Base-by-base conservation (phyloP, 2,888 invertebrate species). In the Lasius platythorax region DNA sequence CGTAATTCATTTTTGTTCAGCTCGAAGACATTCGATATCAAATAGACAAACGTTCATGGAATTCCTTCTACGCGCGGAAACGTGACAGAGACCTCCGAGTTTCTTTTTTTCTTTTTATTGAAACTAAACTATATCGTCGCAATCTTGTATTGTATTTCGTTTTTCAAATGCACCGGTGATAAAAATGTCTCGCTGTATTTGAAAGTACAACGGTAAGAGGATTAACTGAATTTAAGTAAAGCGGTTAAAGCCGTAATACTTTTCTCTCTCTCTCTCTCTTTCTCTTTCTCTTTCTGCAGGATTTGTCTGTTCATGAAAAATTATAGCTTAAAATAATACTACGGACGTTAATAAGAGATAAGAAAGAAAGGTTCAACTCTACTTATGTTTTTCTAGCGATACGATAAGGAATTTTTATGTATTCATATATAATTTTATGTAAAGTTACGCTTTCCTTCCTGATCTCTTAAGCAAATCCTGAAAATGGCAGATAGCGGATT, bases 161-260 rank as follows among this genome's bases (percentile, higher is more conserved):
- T 76, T 61, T 50, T 28, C 53, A 76, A 40, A 66, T 53, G 43
- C 28, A 12, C 15, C 4, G 8, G 28, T 18, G n/a, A 76, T 66
- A 66, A 76, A 53, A 76, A 66, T 66, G 28, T 11, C 23, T 66
- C 18, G 9, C 64, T 64, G 18, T 66, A 76, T 66, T 23, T 53
- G 37, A 66, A 75, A 76, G 37, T 76, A 66, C 50, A 66, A 18
- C 28, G 53, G 28, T 76, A 76, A 76, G 53, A 76, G 64, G 53
- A 66, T 76, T 66, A 76, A 66, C 37, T 66, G 18, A 76, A 76
- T 76, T 76, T 76, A 66, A 76, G 66, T 76, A 53, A 76, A 76
- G 50, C 64, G 28, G 50, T 76, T 76, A 53, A 76, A 66, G 28
- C 50, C 28, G 15, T 64, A 53, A 76, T 18, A 50, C 18, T 66